Evolutionary conservation across 2,113 vertebrate genomes (phyloP), one percentile per base, ranked within the genome.

Genomic region (Empidonax traillii): DNA sequence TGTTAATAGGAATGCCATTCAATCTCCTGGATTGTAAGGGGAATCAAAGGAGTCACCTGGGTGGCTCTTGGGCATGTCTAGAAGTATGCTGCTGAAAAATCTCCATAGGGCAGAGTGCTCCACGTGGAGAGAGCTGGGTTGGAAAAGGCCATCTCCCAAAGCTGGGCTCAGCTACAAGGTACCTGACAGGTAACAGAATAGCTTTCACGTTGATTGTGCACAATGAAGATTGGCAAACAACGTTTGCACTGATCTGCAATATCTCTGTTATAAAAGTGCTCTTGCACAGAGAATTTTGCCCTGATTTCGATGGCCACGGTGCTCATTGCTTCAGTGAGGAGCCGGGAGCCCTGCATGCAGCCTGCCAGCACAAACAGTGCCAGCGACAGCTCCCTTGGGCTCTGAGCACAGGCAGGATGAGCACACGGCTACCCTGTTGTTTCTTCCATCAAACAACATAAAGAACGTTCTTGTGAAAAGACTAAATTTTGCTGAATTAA

Each of bases 401-500:
- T 87, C 46, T 7, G 71, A 79, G 87, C 27, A 5, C 73, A 43
- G 94, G 80, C 87, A 83, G 80, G 96, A 89, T 47, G 55, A 65
- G 62, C 78, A 66, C 90, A 67, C 80, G 82, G 77, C 89, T 81
- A 80, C 23, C 18, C 62, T 44, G 44, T 44, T 73, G 39, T 67
- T 87, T 53, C 76, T 21, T 55, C 61, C 71, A 73, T 71, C 71
- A 68, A 59, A 69, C 19, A 75, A 66, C n/a, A 11, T 56, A n/a
- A 14, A 10, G 91, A 94, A 25, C 2, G 51, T 79, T 65, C 87
- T 73, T 24, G 52, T 62, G 68, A 61, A 93, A 96, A 93, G 51
- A 94, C 86, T 16, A 55, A 97, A 95, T 92, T 93, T 97, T 97
- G 97, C 97, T 97, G 97, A 98, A 97, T 96, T 85, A 96, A 97